Conservation (phyloP, 1,140 invertebrate genomes). For the Drosophila erecta region DNA sequence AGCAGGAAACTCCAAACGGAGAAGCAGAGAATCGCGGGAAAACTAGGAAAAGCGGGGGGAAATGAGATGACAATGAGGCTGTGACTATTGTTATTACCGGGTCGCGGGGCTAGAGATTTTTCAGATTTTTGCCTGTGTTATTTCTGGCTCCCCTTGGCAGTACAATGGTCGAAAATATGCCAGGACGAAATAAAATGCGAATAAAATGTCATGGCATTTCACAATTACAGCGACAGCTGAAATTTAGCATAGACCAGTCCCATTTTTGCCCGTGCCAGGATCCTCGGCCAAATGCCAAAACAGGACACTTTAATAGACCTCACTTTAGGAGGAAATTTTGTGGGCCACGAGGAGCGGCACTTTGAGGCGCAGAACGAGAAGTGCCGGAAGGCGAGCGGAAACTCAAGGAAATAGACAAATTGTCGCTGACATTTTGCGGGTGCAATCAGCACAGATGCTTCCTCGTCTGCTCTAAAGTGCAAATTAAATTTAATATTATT, state of each 20-base stretch:
- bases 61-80: constrained; percentile 51
- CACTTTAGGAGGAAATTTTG: constrained; percentile 54
- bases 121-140: constrained; percentile 54
- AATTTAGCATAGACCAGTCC: constrained; percentile 67
- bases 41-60: constrained; percentile 30
- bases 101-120: constrained; percentile 59
- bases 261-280: constrained; percentile 24
- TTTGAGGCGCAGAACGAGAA: background rate
- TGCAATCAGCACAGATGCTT: constrained; percentile 61
- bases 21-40: constrained; percentile 23
- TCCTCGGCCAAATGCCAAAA: constrained; percentile 33
- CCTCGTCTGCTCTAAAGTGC: constrained; percentile 58
- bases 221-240: constrained; percentile 76
- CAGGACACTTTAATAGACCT: constrained; percentile 53
- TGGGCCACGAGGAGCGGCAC: constrained; percentile 8
- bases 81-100: constrained; percentile 69
- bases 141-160: constrained; percentile 19
- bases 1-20: constrained; percentile 9
- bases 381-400: constrained; percentile 34
- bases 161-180: constrained; percentile 70
- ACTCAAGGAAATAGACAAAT: constrained; percentile 72
- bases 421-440: constrained; percentile 79
- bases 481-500: constrained; percentile 82
- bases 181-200: constrained; percentile 67
- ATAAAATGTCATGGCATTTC: constrained; percentile 74